A percentile compares a stretch with the other conserved stretches of the same genome.
Conservation (phyloP, 2,113 vertebrate species). For the Mus pahari region DNA sequence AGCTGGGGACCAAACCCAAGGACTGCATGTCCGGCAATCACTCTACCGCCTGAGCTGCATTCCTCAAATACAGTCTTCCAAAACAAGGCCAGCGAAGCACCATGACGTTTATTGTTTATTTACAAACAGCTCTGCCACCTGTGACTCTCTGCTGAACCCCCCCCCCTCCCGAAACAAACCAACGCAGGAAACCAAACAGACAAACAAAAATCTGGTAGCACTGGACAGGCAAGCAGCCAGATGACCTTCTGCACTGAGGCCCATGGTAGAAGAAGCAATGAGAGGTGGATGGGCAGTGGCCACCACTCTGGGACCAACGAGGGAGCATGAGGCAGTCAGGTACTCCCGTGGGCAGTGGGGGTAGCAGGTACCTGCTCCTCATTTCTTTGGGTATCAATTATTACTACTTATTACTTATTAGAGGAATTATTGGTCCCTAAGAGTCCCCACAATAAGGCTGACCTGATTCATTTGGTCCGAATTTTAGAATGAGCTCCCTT, state of each 20-base stretch:
- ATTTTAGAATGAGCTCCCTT: constrained; percentile 70
- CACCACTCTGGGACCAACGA: neutral
- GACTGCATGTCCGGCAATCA: neutral
- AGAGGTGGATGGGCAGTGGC: accelerated
- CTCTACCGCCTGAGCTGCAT: neutral
- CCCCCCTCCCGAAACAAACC: neutral
- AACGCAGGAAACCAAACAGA: neutral
- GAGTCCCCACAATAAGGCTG: neutral
- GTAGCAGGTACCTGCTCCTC: neutral
- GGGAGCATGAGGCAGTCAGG: neutral
- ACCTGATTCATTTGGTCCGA: constrained; percentile 32
- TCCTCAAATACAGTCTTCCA: neutral
- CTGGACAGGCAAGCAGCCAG: neutral
- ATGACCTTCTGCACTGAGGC: accelerated
- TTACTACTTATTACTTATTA: neutral
- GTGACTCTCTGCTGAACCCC: neutral
- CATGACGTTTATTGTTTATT: neutral
- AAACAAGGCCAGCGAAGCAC: neutral
- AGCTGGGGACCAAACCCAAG: neutral
- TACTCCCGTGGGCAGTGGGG: neutral
- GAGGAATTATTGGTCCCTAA: neutral
- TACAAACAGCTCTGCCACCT: neutral
- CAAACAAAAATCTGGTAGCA: neutral
- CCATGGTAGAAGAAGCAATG: accelerated
- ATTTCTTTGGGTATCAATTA: neutral